Evolutionary conservation across 2,797 vertebrate species (phyloP).

Genomic region (Sitta carolinensis): DNA sequence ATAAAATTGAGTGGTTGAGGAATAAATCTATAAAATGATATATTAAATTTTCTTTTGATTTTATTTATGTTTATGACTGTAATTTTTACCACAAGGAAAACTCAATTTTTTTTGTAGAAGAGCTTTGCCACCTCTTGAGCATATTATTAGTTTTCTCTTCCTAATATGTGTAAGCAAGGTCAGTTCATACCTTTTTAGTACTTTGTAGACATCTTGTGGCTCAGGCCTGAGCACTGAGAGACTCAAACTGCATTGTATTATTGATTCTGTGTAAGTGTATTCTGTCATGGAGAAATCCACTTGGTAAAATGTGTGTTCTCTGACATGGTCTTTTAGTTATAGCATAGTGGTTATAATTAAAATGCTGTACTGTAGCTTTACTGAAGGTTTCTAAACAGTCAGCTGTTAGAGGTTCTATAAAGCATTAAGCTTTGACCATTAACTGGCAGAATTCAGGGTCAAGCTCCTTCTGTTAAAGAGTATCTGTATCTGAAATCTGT

Average conservation of each 20-base stretch:
- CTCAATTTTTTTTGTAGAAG: neutral
- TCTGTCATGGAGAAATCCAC: neutral
- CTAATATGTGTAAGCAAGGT: neutral
- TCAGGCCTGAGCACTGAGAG: neutral
- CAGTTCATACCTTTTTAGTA: neutral
- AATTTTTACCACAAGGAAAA: neutral
- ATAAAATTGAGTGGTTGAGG: neutral
- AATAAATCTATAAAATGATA: neutral
- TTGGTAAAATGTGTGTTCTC: neutral
- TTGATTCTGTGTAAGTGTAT: neutral
- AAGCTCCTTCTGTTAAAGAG: neutral
- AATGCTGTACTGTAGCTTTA: neutral
- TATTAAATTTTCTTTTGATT: neutral
- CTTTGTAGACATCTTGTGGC: neutral
- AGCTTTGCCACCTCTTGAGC: neutral
- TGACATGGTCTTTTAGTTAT: neutral
- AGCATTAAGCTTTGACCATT: neutral
- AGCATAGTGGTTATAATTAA: neutral
- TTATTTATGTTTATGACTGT: neutral
- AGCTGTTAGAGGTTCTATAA: neutral
- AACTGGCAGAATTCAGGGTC: neutral
- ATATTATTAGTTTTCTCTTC: neutral
- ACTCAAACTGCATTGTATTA: neutral
- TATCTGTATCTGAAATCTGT: neutral
- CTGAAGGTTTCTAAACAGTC: neutral